Base-by-base conservation (phyloP, 1,140 invertebrate species). In the Ridgeia piscesae region DNA sequence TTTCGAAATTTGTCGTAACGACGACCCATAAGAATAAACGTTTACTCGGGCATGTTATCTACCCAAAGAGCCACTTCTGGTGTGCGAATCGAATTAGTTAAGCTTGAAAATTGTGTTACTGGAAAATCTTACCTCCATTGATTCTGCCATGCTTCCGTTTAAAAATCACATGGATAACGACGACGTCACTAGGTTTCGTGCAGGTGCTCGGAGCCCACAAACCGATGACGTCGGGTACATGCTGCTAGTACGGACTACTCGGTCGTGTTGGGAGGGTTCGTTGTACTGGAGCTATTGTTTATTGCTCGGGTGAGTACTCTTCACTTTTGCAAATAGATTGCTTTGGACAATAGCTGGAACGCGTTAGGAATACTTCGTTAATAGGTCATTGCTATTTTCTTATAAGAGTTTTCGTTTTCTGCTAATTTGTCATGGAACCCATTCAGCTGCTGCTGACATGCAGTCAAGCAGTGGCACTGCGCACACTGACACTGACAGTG, bases 91-190 rank as follows among this genome's bases (percentile, higher is more conserved):
- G 58, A 77, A 77, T 9, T 77, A 21, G 58, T 77, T 77, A 77
- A 77, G 27, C 58, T 77, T 21, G 27, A 42, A 77, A 77, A 77
- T 21, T 31, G 27, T 77, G 4, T 77, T 31, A 77, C 58, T 77
- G 58, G 2, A 77, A 77, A 77, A 77, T 31, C 58, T 77, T 77
- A 77, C 58, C 58, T 77, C 58, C 58, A 77, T 77, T 77, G 58
- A 77, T 77, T 77, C 58, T 77, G 58, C 58, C 58, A 77, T 77
- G 58, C 58, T 77, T 77, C 58, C 58, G 58, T 77, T 77, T 77
- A 77, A 77, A 77, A 77, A 77, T 77, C 58, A 77, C 58, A 77
- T 77, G 58, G 58, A 77, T 77, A 77, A 77, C 58, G 58, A 77
- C 58, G 6, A 77, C 58, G 58, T 77, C 58, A 77, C 27, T 17